Evolutionary conservation across 2,113 vertebrate genomes (phyloP), one percentile per base, ranked within the genome.

Genomic region (Shinisaurus crocodilurus): DNA sequence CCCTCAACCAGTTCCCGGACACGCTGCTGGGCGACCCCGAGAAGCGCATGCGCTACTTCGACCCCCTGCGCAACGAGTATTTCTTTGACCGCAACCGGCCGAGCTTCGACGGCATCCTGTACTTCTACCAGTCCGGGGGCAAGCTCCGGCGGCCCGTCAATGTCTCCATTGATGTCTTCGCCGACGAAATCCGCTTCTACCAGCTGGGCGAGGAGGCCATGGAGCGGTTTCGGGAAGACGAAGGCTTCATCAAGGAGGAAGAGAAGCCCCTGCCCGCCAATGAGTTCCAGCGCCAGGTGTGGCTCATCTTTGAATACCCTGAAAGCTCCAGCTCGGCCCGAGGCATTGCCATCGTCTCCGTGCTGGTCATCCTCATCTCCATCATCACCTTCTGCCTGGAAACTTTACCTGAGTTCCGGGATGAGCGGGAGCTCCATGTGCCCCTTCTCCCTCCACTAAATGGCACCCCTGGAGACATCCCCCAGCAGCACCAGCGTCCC

Each of bases 21-120:
- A 99, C 98, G 27, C 95, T 99, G 45, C 96, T 99, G 81, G 99
- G 99, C 3, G 98, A 99, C 94, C 99, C 99, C 0, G 96, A 97
- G 50, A 98, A 98, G 94, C 97, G 99, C 92, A 98, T 99, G 74
- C 98, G 98, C 75, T 99, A 99, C 97, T 99, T 99, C 9, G 99
- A 99, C 94, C 99, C 99, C 0, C 98, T 99, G 37, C 97, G 98
- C 88, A 99, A 99, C 89, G 99, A 99, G 96, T 99, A 99, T 96
- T 99, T 99, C 92, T 99, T 99, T n/a, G 99, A 99, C 94, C 98
- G 99, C 15, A 98, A 99, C 97, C 96, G 99, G 29, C 99, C 99
- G 81, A 99, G 99, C 92, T 99, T 99, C 65, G 99, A 99, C 6
- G 99, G 97, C 77, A 99, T 99, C 91, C 96, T 99, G 3, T 99